Percentiles rank a stretch among this genome's conserved stretches.
Evolutionary conservation across 2,113 vertebrate genomes (phyloP).

Genomic region (Octodon degus): DNA sequence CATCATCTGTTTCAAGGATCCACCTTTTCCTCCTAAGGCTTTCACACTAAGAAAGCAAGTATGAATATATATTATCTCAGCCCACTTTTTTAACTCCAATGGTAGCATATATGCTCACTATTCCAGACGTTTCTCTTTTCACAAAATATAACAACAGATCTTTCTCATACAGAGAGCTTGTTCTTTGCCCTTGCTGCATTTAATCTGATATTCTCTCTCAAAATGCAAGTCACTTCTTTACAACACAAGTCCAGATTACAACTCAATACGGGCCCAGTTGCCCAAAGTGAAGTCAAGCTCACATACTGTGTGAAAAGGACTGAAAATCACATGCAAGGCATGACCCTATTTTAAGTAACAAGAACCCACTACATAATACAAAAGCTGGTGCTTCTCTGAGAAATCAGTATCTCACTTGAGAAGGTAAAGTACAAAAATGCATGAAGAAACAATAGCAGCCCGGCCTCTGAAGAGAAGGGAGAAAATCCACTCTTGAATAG

Average conservation of each 20-base stretch:
- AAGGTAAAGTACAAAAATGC: neutral
- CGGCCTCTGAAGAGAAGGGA: neutral
- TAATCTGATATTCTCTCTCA: neutral
- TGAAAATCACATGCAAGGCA: conserved; percentile 22
- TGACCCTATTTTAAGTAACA: neutral
- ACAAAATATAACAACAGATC: neutral
- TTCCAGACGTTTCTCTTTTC: neutral
- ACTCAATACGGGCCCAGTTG: neutral
- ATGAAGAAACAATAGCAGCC: neutral
- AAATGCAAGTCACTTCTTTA: conserved; percentile 37
- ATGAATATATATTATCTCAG: neutral
- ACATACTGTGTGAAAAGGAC: neutral
- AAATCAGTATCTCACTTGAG: neutral
- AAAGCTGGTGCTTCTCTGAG: neutral
- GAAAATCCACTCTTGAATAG: neutral
- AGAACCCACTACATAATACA: neutral
- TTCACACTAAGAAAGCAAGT: conserved; percentile 18
- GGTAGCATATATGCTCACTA: neutral
- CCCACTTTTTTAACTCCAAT: neutral
- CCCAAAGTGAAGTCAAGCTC: conserved; percentile 2
- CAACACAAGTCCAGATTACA: neutral
- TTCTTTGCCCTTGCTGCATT: conserved; percentile 14
- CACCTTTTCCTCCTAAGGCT: neutral
- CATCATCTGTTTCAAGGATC: neutral
- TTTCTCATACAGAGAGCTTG: neutral